These are phyloP conservation scores for Philhelius pedissequus DNA, from an alignment of 2,888 invertebrate genomes.

Conservation along the genomic window DNA sequence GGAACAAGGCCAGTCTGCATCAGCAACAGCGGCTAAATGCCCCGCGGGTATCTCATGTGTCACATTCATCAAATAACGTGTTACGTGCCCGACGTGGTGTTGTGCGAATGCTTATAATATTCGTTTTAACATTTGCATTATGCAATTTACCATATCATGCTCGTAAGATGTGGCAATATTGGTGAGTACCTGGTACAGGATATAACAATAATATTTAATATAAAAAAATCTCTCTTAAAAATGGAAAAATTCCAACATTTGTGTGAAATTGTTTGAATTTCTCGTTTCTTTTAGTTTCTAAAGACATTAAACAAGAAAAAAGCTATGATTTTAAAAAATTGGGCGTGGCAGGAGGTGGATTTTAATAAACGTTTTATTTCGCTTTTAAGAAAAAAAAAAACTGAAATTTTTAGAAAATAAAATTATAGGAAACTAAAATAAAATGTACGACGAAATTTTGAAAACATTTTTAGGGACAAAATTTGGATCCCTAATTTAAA, in stretches of 20 bases:
- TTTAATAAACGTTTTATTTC: too few relatives aligned
- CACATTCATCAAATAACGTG: conserved; percentile 87
- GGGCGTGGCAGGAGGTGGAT: too few relatives aligned
- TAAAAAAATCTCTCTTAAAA: not conserved
- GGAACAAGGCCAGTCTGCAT: conserved; percentile 76
- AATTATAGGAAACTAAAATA: too few relatives aligned
- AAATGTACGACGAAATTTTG: too few relatives aligned
- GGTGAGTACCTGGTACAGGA: conserved; percentile 80
- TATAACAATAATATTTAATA: not conserved
- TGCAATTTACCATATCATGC: conserved; percentile 95
- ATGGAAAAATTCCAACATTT: not conserved
- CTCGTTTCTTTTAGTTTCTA: too few relatives aligned
- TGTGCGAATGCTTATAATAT: conserved; percentile 92
- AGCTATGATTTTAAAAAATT: too few relatives aligned
- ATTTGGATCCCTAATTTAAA: too few relatives aligned
- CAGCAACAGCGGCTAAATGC: conserved; percentile 78
- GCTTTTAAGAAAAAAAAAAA: too few relatives aligned
- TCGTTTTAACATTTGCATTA: conserved; percentile 92
- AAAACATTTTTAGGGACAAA: too few relatives aligned
- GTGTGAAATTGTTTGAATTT: too few relatives aligned
- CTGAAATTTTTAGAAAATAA: too few relatives aligned
- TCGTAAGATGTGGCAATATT: conserved; percentile 92
- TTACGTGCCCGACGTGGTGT: conserved; percentile 90
- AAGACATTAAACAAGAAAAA: too few relatives aligned
- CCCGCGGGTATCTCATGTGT: conserved; percentile 81